Evolutionary conservation across 2,113 vertebrate genomes (phyloP).

Genomic region (Ophiodon elongatus): DNA sequence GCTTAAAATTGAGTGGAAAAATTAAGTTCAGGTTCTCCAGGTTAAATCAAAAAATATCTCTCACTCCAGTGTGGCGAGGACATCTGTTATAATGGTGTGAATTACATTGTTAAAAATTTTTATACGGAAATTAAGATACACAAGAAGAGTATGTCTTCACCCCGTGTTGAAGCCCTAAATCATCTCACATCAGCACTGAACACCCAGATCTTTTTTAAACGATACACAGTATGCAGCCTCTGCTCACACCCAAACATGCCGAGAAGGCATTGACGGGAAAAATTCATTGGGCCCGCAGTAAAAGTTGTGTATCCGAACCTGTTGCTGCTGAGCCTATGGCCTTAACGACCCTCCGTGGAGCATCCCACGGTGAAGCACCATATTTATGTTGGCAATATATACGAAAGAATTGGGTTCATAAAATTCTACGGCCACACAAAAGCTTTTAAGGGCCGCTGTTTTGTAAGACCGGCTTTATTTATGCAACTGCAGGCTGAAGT

Average conservation of each 20-base stretch:
- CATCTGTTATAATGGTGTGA: slow-evolving; percentile 50
- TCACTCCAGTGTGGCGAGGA: neutral
- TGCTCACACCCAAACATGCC: slow-evolving; percentile 65
- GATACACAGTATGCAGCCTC: slow-evolving; percentile 37
- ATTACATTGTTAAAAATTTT: slow-evolving; percentile 57
- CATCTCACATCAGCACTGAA: slow-evolving; percentile 26
- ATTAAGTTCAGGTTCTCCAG: neutral
- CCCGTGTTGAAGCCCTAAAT: slow-evolving; percentile 48
- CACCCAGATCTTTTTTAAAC: slow-evolving; percentile 41
- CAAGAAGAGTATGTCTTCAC: neutral
- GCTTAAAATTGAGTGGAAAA: neutral
- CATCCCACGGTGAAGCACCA: slow-evolving; percentile 88
- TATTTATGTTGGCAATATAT: slow-evolving; percentile 99
- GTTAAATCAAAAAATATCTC: neutral
- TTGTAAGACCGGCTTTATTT: slow-evolving; percentile 87
- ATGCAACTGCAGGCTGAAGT: slow-evolving; percentile 81
- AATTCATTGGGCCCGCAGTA: slow-evolving; percentile 92
- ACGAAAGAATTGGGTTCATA: slow-evolving; percentile 97
- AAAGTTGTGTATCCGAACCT: slow-evolving; percentile 95
- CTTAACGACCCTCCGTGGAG: slow-evolving; percentile 92
- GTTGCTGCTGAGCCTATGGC: slow-evolving; percentile 87
- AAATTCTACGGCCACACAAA: slow-evolving; percentile 96
- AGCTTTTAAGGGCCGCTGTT: slow-evolving; percentile 89
- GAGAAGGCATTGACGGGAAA: slow-evolving; percentile 89
- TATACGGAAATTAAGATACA: slow-evolving; percentile 28